Conservation (phyloP, 2,888 invertebrate genomes). For the Drosophila flavopinicola region DNA sequence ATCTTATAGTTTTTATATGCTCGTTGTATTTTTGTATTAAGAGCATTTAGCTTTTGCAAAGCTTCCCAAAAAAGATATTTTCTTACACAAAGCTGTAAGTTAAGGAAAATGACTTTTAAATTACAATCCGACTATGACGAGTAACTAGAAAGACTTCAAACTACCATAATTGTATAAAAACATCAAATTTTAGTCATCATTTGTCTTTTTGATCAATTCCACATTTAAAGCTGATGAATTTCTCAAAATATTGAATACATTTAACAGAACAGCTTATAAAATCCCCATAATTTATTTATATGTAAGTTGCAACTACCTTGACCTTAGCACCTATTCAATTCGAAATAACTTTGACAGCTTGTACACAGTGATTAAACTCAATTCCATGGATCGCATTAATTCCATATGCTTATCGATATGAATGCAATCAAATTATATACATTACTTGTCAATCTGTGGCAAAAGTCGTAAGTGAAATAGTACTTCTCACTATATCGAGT, state of each 20-base stretch:
- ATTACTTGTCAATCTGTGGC: conserved; percentile 24
- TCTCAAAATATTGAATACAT: no score
- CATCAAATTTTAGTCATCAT: no score
- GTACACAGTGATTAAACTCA: neutral
- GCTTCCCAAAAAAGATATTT: neutral
- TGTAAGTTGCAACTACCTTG: neutral
- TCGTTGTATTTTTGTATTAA: neutral
- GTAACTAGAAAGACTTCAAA: no score
- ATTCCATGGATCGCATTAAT: neutral
- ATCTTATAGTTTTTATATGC: neutral
- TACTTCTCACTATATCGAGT: conserved; percentile 20
- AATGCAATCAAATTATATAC: conserved; percentile 10
- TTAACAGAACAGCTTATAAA: no score
- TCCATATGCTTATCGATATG: neutral
- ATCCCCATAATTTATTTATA: neutral
- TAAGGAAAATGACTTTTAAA: no score
- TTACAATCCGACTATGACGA: no score
- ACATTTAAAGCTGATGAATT: no score
- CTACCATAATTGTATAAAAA: no score
- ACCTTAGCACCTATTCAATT: neutral
- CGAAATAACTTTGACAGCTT: neutral
- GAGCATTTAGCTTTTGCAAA: neutral
- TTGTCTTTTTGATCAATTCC: no score
- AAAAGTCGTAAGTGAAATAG: conserved; percentile 15
- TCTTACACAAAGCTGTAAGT: neutral